phyloP scores from a whole-genome alignment of 2,113 vertebrate species.

The Lipotes vexillifer region DNA sequence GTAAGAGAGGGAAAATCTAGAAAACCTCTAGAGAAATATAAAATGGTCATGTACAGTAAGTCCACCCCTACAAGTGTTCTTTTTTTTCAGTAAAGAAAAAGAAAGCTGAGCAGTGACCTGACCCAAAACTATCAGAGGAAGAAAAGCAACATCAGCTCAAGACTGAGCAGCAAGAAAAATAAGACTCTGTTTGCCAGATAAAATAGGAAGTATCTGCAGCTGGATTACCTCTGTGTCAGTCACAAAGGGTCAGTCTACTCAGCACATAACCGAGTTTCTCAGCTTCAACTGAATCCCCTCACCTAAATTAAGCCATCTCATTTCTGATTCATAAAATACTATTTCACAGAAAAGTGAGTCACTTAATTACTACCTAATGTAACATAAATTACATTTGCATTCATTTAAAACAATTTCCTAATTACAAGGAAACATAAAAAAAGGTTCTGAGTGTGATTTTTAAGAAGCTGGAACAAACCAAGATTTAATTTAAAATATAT shows the following conservation, averaged over 20 bases:
- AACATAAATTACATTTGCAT: not conserved
- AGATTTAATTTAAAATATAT: not conserved
- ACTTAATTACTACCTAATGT: not conserved
- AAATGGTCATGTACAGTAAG: not conserved
- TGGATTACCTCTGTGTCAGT: not conserved
- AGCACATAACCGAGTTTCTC: not conserved
- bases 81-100: slow-evolving; percentile 4
- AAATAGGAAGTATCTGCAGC: slow-evolving; percentile 27
- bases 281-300: not conserved
- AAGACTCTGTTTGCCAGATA: slow-evolving; percentile 32
- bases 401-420: not conserved
- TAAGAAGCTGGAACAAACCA: not conserved
- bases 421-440: not conserved
- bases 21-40: not conserved
- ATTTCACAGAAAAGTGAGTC: slow-evolving; percentile 52
- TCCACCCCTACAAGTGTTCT: not conserved
- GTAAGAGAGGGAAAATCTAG: not conserved
- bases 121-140: slow-evolving; percentile 15
- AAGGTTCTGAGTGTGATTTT: not conserved
- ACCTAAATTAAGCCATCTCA: not conserved
- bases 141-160: slow-evolving; percentile 30
- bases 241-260: not conserved
- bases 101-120: slow-evolving; percentile 16
- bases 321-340: not conserved
- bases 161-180: slow-evolving; percentile 20